Conservation (phyloP, 2,797 vertebrate genomes). For the Clamator glandarius region DNA sequence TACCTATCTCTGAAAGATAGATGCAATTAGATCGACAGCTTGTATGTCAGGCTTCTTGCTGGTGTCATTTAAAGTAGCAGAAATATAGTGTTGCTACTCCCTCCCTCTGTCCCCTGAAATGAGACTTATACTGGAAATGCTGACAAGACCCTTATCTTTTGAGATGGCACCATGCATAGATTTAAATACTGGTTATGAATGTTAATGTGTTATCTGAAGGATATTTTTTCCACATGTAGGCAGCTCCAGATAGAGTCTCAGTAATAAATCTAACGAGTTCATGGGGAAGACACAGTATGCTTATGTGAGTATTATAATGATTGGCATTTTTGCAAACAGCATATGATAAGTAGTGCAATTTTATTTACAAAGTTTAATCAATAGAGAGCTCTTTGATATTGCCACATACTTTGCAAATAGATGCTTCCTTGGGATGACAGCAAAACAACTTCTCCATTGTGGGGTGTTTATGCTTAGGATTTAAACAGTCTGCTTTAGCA, state of each 20-base stretch:
- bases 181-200: constrained; percentile 63
- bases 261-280: constrained; percentile 47
- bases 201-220: constrained; percentile 54
- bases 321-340: constrained; percentile 61
- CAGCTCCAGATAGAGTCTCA: constrained; percentile 18
- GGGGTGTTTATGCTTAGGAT: neutral
- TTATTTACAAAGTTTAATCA: constrained; percentile 70
- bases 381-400: constrained; percentile 57
- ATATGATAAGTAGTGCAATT: constrained; percentile 51
- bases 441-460: constrained; percentile 2
- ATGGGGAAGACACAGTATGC: neutral
- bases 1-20: neutral
- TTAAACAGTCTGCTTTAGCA: constrained; percentile 20
- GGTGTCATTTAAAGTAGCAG: neutral
- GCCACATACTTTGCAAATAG: constrained; percentile 30
- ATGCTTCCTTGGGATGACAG: constrained; percentile 26
- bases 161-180: constrained; percentile 17
- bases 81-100: neutral
- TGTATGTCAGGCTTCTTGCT: neutral
- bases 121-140: neutral
- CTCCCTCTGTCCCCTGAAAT: neutral
- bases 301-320: constrained; percentile 60
- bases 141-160: constrained; percentile 45
- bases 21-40: constrained; percentile 7
- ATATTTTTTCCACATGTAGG: constrained; percentile 53